These are phyloP conservation scores for Atta texana DNA, from an alignment of 1,140 invertebrate genomes.

Conservation along the genomic window DNA sequence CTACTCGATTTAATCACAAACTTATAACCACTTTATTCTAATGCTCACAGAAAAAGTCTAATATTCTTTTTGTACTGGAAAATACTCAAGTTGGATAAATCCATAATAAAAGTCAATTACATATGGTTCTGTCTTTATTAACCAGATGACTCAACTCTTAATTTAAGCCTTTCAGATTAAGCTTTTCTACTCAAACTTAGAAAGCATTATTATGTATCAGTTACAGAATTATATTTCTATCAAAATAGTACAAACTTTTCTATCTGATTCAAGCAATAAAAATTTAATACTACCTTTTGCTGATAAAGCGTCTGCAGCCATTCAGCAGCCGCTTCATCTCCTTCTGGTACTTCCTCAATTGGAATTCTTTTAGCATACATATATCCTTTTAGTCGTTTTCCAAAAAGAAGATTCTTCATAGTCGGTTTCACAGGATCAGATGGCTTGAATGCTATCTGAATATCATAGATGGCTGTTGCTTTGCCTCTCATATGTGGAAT, in stretches of 20 bases:
- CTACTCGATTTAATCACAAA: constrained; percentile 15
- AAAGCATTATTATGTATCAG: not conserved
- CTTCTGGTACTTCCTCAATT: constrained; percentile 92
- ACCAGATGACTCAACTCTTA: not conserved
- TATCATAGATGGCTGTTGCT: constrained; percentile 94
- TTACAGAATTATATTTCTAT: constrained; percentile 3
- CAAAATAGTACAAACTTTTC: constrained; percentile 18
- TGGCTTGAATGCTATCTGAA: constrained; percentile 92
- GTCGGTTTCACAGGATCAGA: constrained; percentile 90
- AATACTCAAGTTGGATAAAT: not conserved
- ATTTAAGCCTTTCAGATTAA: not conserved
- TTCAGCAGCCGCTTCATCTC: constrained; percentile 91
- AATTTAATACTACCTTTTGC: constrained; percentile 89
- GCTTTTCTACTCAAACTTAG: not conserved
- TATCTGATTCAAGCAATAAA: not conserved
- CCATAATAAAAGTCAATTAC: not conserved
- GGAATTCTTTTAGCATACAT: constrained; percentile 94
- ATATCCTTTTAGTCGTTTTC: constrained; percentile 91
- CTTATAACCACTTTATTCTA: not conserved
- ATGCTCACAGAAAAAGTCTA: not conserved
- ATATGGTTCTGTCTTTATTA: not conserved
- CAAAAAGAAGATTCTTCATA: constrained; percentile 93
- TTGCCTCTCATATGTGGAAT: constrained; percentile 91
- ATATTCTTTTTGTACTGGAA: not conserved
- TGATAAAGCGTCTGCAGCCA: constrained; percentile 94